Evolutionary conservation across 64 coral and sea anemone genomes (phyloP).

Genomic region (Porites lutea): DNA sequence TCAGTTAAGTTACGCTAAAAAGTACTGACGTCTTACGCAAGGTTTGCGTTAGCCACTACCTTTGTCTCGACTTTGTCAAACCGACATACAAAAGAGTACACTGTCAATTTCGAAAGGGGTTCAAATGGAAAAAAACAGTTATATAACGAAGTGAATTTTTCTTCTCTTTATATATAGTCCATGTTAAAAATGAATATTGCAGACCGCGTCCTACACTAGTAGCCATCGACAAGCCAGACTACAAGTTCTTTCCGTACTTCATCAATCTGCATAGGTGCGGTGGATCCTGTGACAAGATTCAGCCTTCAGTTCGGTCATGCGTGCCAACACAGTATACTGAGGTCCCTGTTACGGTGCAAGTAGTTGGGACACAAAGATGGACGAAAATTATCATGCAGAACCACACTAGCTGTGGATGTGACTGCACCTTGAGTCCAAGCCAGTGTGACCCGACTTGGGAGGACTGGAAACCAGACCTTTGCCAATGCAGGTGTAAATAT

Average conservation of each 20-base stretch:
- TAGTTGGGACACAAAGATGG: not conserved
- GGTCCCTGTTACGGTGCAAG: not conserved
- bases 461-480: constrained; percentile 49
- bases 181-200: constrained; percentile 24
- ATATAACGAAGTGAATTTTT: not conserved
- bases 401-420: constrained; percentile 80
- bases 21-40: too few species aligned
- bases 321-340: constrained; percentile 47
- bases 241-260: constrained; percentile 79
- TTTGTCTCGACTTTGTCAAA: too few species aligned
- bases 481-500: constrained; percentile 75
- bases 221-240: constrained; percentile 69
- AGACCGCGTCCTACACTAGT: constrained; percentile 74
- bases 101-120: too few species aligned
- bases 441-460: constrained; percentile 58
- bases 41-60: too few species aligned
- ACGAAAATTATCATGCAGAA: constrained; percentile 41
- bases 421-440: constrained; percentile 67
- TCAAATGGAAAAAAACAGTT: not conserved
- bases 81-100: too few species aligned
- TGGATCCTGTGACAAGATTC: constrained; percentile 53
- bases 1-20: too few species aligned
- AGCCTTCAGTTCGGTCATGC: constrained; percentile 66
- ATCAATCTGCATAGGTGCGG: constrained; percentile 81
- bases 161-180: not conserved